Base-by-base conservation (phyloP, 2,113 vertebrate genomes). In the Chiloscyllium plagiosum region DNA sequence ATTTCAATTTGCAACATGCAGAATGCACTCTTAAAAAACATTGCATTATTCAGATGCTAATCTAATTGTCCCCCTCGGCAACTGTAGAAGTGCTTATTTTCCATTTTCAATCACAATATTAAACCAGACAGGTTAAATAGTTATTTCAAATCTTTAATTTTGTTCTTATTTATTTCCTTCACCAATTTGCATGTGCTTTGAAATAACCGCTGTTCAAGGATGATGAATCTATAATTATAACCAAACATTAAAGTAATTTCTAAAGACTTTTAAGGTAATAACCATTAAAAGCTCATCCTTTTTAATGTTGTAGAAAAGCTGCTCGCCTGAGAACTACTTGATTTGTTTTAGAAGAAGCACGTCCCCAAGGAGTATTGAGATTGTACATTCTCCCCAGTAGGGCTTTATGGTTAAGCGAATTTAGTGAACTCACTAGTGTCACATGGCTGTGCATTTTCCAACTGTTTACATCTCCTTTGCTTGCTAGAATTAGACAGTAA, bases 1-100 rank as follows among this genome's bases (percentile, higher is more conserved):
- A 96, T 66, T 95, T 52, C 29, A 80, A 96, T 70, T 52, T 96
- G 94, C 78, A 96, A 96, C 96, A 96, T 96, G 78, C 6, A 95
- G 96, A 76, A 72, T 95, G 94, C 94, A 95, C 69, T 72, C 47
- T 76, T 72, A 76, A 95, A 95, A 95, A 13, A 47, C 69, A 95
- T 26, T 52, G 37, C 47, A 95, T 95, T 95, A 95, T 95, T 95
- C 94, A 52, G 69, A 95, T 72, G 47, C 69, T 95, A 95, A 76
- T 76, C 65, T 52, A 87, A 87, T 20, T 52, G 69, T 72, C 20
- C 70, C 69, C 69, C 42, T 95, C 68, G 42, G 94, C 69, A 95
- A 93, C 89, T 93, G 7, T 33, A 68, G 89, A 93, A 95, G 42
- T 24, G 29, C 89, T 52, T 72, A 72, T 95, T 95, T 29, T 66